These are phyloP conservation scores for Neopipo cinnamomea DNA, from an alignment of 2,113 vertebrate species.

Conservation along the genomic window DNA sequence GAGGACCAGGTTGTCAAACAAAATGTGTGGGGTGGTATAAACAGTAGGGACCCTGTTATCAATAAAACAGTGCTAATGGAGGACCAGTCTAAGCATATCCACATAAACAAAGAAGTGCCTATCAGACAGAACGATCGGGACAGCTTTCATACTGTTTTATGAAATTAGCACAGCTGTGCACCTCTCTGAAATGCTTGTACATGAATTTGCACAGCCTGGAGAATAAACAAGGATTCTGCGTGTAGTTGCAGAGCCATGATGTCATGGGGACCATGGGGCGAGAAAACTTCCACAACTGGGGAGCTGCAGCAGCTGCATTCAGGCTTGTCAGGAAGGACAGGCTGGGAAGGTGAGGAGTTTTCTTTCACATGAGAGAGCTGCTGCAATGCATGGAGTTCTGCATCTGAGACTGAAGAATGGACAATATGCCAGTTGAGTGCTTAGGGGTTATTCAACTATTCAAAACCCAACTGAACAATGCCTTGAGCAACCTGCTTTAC, in stretches of 20 bases:
- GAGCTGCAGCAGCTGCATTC: neutral
- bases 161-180: neutral
- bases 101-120: neutral
- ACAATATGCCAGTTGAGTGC: neutral
- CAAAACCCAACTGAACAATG: neutral
- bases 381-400: neutral
- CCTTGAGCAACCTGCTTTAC: neutral
- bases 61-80: neutral
- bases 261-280: neutral
- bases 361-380: neutral
- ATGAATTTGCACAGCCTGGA: neutral
- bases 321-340: neutral
- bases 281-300: neutral
- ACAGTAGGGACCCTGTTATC: neutral
- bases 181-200: neutral
- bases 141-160: neutral
- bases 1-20: neutral
- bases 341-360: neutral
- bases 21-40: neutral
- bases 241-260: neutral
- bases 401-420: neutral
- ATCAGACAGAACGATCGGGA: neutral
- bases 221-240: neutral
- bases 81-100: neutral
- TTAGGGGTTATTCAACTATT: neutral